These are phyloP conservation scores for Umimayanthus kanabou DNA, from an alignment of 92 coral and sea anemone species.

Conservation along the genomic window DNA sequence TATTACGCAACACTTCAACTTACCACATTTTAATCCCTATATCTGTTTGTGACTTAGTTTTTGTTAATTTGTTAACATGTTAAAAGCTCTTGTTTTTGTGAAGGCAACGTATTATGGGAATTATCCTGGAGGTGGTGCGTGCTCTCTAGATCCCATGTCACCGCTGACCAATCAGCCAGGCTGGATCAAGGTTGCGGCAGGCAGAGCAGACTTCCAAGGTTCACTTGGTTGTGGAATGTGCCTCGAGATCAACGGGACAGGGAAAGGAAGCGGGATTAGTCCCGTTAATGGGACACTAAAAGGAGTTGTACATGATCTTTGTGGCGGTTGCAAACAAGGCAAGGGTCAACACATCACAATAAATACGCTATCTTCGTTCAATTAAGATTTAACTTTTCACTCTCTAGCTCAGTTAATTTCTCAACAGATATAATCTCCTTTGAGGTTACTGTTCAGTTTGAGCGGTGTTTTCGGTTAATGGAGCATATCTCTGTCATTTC, in stretches of 20 bases:
- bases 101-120: slow-evolving; percentile 78
- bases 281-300: slow-evolving; percentile 63
- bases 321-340: slow-evolving; percentile 80
- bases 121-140: slow-evolving; percentile 81
- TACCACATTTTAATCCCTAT: too few relatives aligned
- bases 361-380: too few relatives aligned
- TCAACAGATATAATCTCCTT: too few relatives aligned
- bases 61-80: too few relatives aligned
- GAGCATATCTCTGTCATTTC: too few relatives aligned
- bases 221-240: slow-evolving; percentile 85
- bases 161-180: slow-evolving; percentile 79
- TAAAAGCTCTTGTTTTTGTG: background rate
- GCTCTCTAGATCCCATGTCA: slow-evolving; percentile 76
- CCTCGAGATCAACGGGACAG: slow-evolving; percentile 66
- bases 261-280: slow-evolving; percentile 54
- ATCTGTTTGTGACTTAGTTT: too few relatives aligned
- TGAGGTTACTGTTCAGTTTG: too few relatives aligned
- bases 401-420: too few relatives aligned
- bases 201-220: slow-evolving; percentile 57
- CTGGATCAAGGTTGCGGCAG: slow-evolving; percentile 76
- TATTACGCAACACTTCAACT: too few relatives aligned
- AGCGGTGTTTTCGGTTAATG: too few relatives aligned
- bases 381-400: too few relatives aligned
- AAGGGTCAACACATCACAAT: background rate
- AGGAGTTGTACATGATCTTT: slow-evolving; percentile 65